A percentile compares a stretch with the other conserved stretches of the same genome.
Conservation (phyloP, 2,113 vertebrate species). For the Dolichallabes microphthalmus region DNA sequence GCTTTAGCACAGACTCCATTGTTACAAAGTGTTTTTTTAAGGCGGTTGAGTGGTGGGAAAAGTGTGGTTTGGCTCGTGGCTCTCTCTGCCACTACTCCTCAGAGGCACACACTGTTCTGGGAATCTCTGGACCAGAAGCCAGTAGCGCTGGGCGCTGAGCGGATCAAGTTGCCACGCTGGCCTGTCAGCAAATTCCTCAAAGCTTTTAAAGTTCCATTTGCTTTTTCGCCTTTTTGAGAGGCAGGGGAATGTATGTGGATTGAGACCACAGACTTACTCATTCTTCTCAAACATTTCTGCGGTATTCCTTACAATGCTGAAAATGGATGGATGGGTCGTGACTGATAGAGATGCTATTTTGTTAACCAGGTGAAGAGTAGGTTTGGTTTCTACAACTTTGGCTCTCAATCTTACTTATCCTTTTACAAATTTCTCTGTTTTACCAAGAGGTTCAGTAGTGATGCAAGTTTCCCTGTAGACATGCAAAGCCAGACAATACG, state of each 20-base stretch:
- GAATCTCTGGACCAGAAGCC: constrained; percentile 45
- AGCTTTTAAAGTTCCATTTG: constrained; percentile 54
- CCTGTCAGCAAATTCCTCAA: constrained; percentile 75
- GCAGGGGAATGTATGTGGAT: neutral
- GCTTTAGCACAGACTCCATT: constrained; percentile 8
- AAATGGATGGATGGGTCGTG: neutral
- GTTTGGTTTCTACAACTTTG: neutral
- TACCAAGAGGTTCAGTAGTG: neutral
- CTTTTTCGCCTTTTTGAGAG: constrained; percentile 20
- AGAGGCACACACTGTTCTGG: constrained; percentile 34
- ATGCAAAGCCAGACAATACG: neutral
- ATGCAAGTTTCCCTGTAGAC: neutral
- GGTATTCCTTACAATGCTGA: neutral
- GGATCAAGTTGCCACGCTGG: constrained; percentile 70
- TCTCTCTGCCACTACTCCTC: constrained; percentile 36
- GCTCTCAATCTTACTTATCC: neutral
- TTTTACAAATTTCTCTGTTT: neutral
- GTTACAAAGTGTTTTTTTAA: constrained; percentile 30
- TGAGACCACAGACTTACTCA: neutral
- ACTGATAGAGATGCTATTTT: neutral
- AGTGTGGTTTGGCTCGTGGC: constrained; percentile 42
- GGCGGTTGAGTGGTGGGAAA: constrained; percentile 38
- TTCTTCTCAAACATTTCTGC: neutral
- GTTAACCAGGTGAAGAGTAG: neutral
- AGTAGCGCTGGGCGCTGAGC: constrained; percentile 52